Base-by-base conservation (phyloP, 2,888 invertebrate genomes). In the Panopea generosa region DNA sequence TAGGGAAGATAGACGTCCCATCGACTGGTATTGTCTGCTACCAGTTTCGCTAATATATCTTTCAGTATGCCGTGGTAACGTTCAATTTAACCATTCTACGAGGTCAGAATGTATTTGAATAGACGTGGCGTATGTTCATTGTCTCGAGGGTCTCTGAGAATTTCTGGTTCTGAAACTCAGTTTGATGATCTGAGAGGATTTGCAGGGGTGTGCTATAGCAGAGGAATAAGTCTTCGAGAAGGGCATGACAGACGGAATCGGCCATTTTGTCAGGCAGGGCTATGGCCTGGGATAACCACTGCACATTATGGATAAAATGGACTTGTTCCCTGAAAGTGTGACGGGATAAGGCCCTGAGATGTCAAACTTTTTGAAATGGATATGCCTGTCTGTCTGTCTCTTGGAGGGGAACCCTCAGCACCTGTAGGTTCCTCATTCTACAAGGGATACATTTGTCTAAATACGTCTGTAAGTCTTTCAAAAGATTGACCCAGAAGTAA, bases 1-100 rank as follows among this genome's bases (percentile, higher is more conserved):
- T 72, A 70, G 55, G 77, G 78, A 11, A 83, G 47, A 60, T 45
- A 47, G 2, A 78, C 11, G 56, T 83, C 81, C 76, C 76, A 83
- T 1, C 56, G 65, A 11, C 52, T 20, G 3, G 14, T 20, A 61
- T 77, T 62, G 11, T 74, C 62, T 33, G 45, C 11, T 20, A 77
- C 29, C 6, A 56, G 20, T 33, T 73, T 80, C 1, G 72, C 24
- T n/a, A 77, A 7, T 9, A 72, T 56, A 53, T 68, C 43, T 29
- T 66, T 47, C 29, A 77, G 26, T 22, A 59, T 67, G 24, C 63
- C 22, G 57, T 81, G 76, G 16, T 40, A 63, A 38, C 70, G 29
- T 68, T 76, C 67, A 22, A 70, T 33, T 20, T 24, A 38, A 0
- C 26, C 45, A 56, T 74, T 78, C 55, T 18, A 52, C 55, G 53